These are phyloP conservation scores for Drosophila biarmipes DNA, from an alignment of 1,140 invertebrate genomes.

Conservation along the genomic window DNA sequence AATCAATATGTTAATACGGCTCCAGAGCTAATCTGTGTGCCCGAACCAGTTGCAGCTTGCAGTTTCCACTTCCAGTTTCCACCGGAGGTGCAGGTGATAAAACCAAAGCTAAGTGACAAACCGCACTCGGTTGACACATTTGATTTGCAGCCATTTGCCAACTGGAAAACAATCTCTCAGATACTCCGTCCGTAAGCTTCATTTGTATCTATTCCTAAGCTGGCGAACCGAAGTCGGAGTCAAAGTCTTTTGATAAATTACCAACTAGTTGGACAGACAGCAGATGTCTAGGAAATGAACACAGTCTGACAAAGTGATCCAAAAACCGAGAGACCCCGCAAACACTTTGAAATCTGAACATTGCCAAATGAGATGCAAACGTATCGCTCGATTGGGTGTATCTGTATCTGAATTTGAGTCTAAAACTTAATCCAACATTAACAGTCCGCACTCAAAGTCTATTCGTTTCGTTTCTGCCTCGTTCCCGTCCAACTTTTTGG, in stretches of 20 bases:
- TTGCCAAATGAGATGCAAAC: constrained; percentile 41
- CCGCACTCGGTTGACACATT: constrained; percentile 53
- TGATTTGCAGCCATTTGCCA: constrained; percentile 58
- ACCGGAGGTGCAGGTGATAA: constrained; percentile 48
- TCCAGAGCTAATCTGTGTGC: constrained; percentile 20
- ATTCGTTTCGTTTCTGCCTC: constrained; percentile 11
- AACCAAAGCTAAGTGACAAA: constrained; percentile 53
- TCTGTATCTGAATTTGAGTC: constrained; percentile 17
- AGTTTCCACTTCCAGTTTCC: constrained; percentile 31
- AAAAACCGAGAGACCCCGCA: constrained; percentile 12
- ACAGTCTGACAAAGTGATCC: constrained; percentile 48
- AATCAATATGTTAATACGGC: constrained; percentile 75
- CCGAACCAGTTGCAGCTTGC: constrained; percentile 27
- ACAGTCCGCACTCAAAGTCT: constrained; percentile 34
- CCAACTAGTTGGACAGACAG: constrained; percentile 34
- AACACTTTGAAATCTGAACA: constrained; percentile 28
- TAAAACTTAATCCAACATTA: constrained; percentile 16
- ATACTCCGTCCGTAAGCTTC: constrained; percentile 18
- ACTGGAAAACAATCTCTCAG: constrained; percentile 27
- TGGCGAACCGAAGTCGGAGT: neutral
- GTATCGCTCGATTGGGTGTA: constrained; percentile 46
- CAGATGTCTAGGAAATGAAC: constrained; percentile 57
- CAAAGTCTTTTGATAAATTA: constrained; percentile 54
- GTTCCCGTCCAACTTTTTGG: constrained; percentile 22
- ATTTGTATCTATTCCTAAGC: constrained; percentile 5